phyloP scores from a whole-genome alignment of 2,113 vertebrate genomes.

The Gambusia holbrooki region DNA sequence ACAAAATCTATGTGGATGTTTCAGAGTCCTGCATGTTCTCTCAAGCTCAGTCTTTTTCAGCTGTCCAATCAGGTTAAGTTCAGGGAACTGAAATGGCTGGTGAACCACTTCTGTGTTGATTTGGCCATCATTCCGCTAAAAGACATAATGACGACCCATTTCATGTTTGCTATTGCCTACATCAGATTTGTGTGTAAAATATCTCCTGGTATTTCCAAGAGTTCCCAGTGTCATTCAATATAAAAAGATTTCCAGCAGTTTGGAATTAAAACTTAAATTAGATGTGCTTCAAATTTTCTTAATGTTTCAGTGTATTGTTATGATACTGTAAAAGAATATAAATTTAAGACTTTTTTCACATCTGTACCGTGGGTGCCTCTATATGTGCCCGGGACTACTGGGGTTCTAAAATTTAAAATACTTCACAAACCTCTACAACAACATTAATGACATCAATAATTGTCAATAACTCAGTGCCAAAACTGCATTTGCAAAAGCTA shows the following conservation, averaged over 20 bases:
- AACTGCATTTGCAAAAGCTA: background rate
- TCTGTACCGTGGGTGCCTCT: no score
- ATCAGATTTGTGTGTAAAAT: background rate
- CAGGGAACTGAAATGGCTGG: background rate
- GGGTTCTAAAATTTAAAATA: background rate
- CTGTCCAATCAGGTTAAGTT: background rate
- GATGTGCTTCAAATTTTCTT: no score
- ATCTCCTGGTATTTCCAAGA: background rate
- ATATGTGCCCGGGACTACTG: no score
- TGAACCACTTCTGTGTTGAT: background rate
- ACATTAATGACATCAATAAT: background rate
- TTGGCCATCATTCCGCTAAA: background rate
- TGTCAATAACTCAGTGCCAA: background rate
- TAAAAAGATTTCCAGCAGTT: background rate
- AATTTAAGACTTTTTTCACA: no score
- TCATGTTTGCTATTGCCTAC: background rate
- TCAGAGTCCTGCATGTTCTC: background rate
- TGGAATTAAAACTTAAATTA: background rate
- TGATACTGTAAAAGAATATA: no score
- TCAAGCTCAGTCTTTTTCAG: background rate
- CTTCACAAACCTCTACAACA: background rate
- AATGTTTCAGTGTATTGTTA: no score
- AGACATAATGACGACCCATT: background rate
- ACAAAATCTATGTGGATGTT: background rate
- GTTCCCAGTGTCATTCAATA: background rate